A percentile compares a stretch with the other conserved stretches of the same genome.
phyloP scores from a whole-genome alignment of 2,888 invertebrate genomes.

The Congeria kusceri region DNA sequence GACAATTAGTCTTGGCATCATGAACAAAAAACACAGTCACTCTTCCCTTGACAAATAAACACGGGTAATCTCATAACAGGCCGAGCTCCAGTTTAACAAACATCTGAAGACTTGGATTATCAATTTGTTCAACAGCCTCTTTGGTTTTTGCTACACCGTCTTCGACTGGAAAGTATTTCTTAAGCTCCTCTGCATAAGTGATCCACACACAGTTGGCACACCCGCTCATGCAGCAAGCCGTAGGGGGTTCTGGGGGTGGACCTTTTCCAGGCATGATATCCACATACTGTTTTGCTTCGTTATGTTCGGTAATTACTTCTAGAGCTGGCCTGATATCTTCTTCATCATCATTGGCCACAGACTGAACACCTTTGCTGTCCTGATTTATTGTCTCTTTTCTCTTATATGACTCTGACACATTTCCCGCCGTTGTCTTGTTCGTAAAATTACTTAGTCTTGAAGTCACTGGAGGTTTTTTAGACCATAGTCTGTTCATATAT shows the following conservation, averaged over 20 bases:
- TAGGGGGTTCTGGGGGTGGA: conserved; percentile 90
- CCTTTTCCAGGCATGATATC: conserved; percentile 78
- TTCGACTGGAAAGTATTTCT: conserved; percentile 87
- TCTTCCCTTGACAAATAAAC: too few relatives aligned
- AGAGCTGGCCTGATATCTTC: conserved; percentile 55
- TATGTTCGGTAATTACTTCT: conserved; percentile 49
- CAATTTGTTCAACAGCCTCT: conserved; percentile 88
- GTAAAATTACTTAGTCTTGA: too few relatives aligned
- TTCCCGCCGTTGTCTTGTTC: too few relatives aligned
- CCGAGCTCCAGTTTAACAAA: conserved; percentile 92
- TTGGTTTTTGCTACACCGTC: conserved; percentile 90
- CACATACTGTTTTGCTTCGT: conserved; percentile 33
- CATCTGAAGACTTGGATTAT: conserved; percentile 92
- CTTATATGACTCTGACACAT: too few relatives aligned
- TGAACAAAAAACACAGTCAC: too few relatives aligned
- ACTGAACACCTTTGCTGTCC: too few relatives aligned
- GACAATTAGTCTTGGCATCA: too few relatives aligned
- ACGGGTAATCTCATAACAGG: conserved; percentile 56
- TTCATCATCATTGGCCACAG: background rate
- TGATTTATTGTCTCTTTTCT: too few relatives aligned
- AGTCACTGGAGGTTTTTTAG: too few relatives aligned
- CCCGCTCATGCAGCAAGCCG: conserved; percentile 95
- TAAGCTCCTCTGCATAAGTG: conserved; percentile 93
- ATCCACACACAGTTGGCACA: conserved; percentile 98
- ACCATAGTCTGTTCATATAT: too few relatives aligned